phyloP scores from a whole-genome alignment of 2,113 vertebrate genomes.

The Illadopsis cleaveri region DNA sequence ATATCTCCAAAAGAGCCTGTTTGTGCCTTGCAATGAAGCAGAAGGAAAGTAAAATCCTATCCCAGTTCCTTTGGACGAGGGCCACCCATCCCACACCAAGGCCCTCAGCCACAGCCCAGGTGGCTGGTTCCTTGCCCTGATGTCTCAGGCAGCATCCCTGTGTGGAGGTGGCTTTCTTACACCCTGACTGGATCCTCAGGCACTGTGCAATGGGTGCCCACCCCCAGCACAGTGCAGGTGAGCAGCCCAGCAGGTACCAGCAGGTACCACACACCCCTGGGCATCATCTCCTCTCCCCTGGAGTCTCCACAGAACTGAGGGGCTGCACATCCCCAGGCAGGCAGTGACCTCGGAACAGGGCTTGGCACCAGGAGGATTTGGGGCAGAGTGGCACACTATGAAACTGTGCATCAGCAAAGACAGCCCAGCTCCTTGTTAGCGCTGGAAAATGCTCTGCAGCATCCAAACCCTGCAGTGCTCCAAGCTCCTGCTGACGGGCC shows the following conservation, averaged over 20 bases:
- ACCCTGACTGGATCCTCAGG: neutral
- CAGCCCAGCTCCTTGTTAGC: neutral
- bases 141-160: neutral
- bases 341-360: neutral
- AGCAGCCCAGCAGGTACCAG: neutral
- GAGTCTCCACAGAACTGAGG: neutral
- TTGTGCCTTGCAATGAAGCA: neutral
- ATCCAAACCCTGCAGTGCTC: neutral
- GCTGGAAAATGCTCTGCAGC: neutral
- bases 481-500: neutral
- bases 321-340: neutral
- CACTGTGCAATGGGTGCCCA: rapidly evolving
- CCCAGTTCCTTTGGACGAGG: neutral
- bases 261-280: rapidly evolving
- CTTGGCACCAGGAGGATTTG: neutral
- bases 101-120: neutral
- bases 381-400: rapidly evolving
- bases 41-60: neutral
- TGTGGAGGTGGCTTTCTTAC: rapidly evolving
- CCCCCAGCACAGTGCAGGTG: rapidly evolving
- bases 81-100: neutral
- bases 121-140: neutral
- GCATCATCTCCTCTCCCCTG: neutral
- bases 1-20: neutral
- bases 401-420: neutral